A percentile compares a stretch with the other conserved stretches of the same genome.
phyloP scores from a whole-genome alignment of 53 echinoderm and acorn worm genomes.

The Pentamera pediparva region DNA sequence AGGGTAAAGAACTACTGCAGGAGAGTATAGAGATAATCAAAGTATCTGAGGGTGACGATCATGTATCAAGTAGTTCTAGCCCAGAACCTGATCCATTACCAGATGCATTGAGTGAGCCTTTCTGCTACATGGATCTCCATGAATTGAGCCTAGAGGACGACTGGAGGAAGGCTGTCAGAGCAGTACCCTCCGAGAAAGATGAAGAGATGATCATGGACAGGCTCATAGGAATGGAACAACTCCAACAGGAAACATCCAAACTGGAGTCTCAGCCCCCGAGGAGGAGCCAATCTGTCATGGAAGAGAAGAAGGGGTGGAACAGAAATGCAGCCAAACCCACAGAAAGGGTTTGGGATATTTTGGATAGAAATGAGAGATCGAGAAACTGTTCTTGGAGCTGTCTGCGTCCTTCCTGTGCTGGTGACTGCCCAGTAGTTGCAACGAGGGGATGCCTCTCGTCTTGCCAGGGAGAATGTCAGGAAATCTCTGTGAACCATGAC shows the following conservation, averaged over 20 bases:
- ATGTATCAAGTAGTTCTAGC: slow-evolving; percentile 63
- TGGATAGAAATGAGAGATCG: slow-evolving; percentile 44
- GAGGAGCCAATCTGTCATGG: slow-evolving; percentile 49
- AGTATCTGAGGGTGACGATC: slow-evolving; percentile 41
- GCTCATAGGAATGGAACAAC: slow-evolving; percentile 84
- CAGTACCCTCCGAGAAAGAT: slow-evolving; percentile 46
- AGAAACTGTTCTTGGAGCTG: slow-evolving; percentile 74
- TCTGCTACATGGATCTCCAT: slow-evolving; percentile 80
- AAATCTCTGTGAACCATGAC: slow-evolving; percentile 76
- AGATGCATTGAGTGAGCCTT: slow-evolving; percentile 70
- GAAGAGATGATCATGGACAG: slow-evolving; percentile 77
- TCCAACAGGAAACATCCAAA: slow-evolving; percentile 67
- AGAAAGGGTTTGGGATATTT: slow-evolving; percentile 74
- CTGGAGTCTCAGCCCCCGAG: slow-evolving; percentile 31
- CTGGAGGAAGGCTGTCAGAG: slow-evolving; percentile 68
- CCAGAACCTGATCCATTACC: slow-evolving; percentile 58
- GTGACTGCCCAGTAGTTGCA: slow-evolving; percentile 53
- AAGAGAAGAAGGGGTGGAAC: slow-evolving; percentile 86
- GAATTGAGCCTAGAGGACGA: slow-evolving; percentile 76
- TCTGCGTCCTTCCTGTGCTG: slow-evolving; percentile 61
- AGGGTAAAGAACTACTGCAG: too few species aligned
- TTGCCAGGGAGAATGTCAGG: slow-evolving; percentile 62
- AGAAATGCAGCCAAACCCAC: slow-evolving; percentile 60
- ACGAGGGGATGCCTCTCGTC: slow-evolving; percentile 59
- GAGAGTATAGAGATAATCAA: slow-evolving; percentile 16